phyloP scores from a whole-genome alignment of 2,888 invertebrate genomes.

The Brachyptera putata region DNA sequence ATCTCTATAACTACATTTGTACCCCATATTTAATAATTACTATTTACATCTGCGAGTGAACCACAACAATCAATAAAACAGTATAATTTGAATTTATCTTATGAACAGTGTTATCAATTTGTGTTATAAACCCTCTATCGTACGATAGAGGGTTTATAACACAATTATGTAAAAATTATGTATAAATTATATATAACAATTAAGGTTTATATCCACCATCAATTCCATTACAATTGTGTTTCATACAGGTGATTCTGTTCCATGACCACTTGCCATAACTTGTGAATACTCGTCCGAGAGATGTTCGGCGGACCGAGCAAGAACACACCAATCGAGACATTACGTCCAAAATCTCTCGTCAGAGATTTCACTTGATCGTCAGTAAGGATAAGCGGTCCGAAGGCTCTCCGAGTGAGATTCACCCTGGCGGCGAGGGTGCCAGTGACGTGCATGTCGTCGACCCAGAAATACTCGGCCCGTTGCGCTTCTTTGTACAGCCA shows the following conservation, averaged over 20 bases:
- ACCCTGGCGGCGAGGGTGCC: conserved; percentile 58
- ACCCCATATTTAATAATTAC: too few relatives aligned
- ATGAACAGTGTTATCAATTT: too few relatives aligned
- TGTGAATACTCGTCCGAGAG: conserved; percentile 46
- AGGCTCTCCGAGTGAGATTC: conserved; percentile 53
- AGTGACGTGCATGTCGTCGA: conserved; percentile 77
- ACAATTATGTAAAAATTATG: too few relatives aligned
- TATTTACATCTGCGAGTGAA: too few relatives aligned
- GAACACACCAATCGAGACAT: conserved; percentile 44
- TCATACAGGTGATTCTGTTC: conserved; percentile 5
- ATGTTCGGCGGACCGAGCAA: conserved; percentile 55
- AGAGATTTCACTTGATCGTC: conserved; percentile 38
- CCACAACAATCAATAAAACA: too few relatives aligned
- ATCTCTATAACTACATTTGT: too few relatives aligned
- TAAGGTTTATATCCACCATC: too few relatives aligned
- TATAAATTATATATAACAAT: too few relatives aligned
- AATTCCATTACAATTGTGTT: too few relatives aligned
- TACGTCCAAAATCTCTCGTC: neutral
- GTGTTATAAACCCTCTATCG: too few relatives aligned
- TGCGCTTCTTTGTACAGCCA: conserved; percentile 57
- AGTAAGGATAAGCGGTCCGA: conserved; percentile 47
- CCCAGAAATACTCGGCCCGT: conserved; percentile 68
- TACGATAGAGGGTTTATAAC: too few relatives aligned
- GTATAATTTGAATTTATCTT: too few relatives aligned
- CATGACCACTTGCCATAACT: conserved; percentile 49